Conservation (phyloP, 2,113 vertebrate species). For the Phaethon lepturus region DNA sequence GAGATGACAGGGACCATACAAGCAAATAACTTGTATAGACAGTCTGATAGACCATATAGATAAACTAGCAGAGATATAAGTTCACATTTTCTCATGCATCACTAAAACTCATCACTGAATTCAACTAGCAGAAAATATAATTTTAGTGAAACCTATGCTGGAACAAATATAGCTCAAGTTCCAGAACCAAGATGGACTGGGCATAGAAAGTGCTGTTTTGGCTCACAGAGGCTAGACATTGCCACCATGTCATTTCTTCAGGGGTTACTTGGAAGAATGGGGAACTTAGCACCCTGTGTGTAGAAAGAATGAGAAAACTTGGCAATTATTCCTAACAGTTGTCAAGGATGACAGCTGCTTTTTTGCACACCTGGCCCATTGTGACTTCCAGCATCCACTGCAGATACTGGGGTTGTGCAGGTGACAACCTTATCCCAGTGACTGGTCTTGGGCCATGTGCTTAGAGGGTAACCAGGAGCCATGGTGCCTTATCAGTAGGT, state of each 20-base stretch:
- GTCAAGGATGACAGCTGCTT: not conserved
- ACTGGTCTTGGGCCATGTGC: rapidly evolving
- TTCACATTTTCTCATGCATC: not conserved
- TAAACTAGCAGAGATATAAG: not conserved
- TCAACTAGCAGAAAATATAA: not conserved
- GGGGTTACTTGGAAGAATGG: not conserved
- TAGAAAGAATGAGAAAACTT: not conserved
- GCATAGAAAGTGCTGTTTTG: not conserved
- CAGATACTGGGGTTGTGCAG: not conserved
- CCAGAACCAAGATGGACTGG: not conserved
- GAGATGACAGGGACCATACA: not conserved
- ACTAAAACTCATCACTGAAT: not conserved
- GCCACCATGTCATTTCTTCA: not conserved
- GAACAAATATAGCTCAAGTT: not conserved
- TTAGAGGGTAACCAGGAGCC: not conserved
- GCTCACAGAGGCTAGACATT: not conserved
- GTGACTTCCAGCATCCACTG: not conserved
- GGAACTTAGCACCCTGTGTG: not conserved
- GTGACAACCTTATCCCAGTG: not conserved
- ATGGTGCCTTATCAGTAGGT: not conserved
- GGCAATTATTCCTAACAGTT: not conserved
- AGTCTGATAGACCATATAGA: not conserved
- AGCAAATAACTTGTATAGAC: not conserved
- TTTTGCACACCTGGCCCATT: not conserved
- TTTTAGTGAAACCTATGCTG: not conserved